Conservation (phyloP, 2,797 vertebrate species). For the Crax fasciolata region DNA sequence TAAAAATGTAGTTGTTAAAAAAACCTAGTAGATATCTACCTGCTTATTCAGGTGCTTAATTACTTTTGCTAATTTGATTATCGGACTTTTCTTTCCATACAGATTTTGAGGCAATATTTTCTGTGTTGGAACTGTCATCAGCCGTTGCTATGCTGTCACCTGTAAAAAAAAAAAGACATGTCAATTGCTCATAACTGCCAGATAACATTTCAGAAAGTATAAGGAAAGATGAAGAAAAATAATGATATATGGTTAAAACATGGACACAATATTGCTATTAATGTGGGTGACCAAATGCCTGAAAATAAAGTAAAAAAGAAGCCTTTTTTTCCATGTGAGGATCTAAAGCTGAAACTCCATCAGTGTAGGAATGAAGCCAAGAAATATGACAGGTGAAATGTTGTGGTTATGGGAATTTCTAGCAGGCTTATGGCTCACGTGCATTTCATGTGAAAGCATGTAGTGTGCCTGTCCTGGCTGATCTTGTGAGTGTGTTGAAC, state of each 20-base stretch:
- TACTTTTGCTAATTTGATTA: neutral
- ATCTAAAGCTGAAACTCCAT: neutral
- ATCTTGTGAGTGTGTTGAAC: constrained; percentile 41
- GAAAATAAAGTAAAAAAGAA: neutral
- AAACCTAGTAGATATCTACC: neutral
- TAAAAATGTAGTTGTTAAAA: neutral
- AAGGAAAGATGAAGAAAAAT: neutral
- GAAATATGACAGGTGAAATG: constrained; percentile 54
- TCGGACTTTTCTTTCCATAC: neutral
- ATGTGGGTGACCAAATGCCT: neutral
- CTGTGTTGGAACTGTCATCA: neutral
- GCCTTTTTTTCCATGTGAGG: neutral
- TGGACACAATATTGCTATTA: neutral
- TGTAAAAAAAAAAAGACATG: neutral
- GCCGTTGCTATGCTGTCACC: neutral
- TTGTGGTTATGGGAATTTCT: constrained; percentile 64
- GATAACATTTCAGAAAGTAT: neutral
- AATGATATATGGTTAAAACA: neutral
- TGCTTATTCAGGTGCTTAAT: neutral
- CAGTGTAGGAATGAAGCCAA: neutral
- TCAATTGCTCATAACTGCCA: neutral
- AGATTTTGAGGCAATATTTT: neutral
- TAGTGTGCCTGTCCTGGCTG: constrained; percentile 36
- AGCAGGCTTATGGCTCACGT: constrained; percentile 31
- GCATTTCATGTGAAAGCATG: constrained; percentile 61